Evolutionary conservation across 2,888 invertebrate species (phyloP), one percentile per base, ranked within the genome.

Genomic region (Anthrax anthrax): DNA sequence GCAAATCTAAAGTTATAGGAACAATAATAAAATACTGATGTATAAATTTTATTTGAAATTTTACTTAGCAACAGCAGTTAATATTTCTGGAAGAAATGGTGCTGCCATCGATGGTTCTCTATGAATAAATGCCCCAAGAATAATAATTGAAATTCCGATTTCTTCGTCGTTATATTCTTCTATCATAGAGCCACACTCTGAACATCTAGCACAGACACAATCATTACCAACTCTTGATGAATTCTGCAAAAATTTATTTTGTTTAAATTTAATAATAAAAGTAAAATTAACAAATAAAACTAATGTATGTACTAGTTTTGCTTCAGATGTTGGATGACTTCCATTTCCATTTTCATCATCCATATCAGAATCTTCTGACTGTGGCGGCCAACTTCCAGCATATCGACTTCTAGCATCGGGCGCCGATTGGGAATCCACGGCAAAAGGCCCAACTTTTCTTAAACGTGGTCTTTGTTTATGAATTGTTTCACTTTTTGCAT

Each of bases 161-260:
- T 97, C 96, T 63, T 98, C 97, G 63, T 98, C 97, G 52, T 90
- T 92, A 69, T 95, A 97, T 63, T 90, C 84, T 64, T 95, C 92
- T 51, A 81, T 78, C 4, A 83, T 75, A 2, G 82, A 81, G 16
- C 94, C 92, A 67, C 97, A 98, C 62, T 94, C 91, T 0, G 88
- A 80, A 62, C 71, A 77, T 66, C 81, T 72, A 48, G 81, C 78
- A 55, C 76, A 78, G 18, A 81, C 74, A 51, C 80, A 81, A 47
- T 83, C 83, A 46, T 84, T 81, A 0, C 83, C 83, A 27, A 80
- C 76, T 42, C 68, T 60, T 44, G 78, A 77, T 13, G 74, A 71
- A 55, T 81, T 81, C 65, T 67, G n/a, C 10, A 43, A 47, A 40
- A 19, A 70, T 72, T 34, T 66, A 66, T 49, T 70, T 65, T 8